Evolutionary conservation across 1,140 invertebrate genomes (phyloP), one percentile per base, ranked within the genome.

Genomic region (Sarcophaga bullata): DNA sequence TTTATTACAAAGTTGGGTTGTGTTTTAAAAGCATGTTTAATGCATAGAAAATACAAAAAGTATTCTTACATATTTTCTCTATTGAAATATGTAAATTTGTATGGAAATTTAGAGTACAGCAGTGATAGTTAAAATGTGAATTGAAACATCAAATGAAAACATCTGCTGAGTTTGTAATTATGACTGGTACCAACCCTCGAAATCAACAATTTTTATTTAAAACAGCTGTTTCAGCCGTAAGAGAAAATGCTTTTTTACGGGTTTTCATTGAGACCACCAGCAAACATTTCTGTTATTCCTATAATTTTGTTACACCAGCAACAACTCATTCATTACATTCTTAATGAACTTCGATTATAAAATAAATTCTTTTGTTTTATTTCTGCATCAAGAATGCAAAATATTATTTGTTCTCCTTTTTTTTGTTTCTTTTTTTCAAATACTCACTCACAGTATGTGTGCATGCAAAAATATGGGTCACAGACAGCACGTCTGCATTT

Each of bases 21-120:
- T 76, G 73, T 76, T 46, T 76, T 15, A 76, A 76, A 76, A 76
- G 48, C 15, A 47, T 76, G 73, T 76, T 17, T 15, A 49, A 76
- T 47, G 62, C n/a, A 5, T 19, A n/a, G 62, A 68, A 68, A 68
- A 68, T 68, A 68, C 19, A 17, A 68, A 68, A 68, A 9, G 17
- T 19, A 19, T 19, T 68, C 62, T 68, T 9, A 37, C 17, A 8
- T 68, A 8, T 68, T 19, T 58, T 58, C 11, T 58, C 11, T 58
- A 11, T 10, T 58, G 25, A 58, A 58, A 58, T 15, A 58, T 58
- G 52, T 6, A 58, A 58, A 58, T 58, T 15, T 58, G 7, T 15
- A 11, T 58, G 10, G 52, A 58, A 58, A 13, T 15, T 37, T 37
- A 37, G 4, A 37, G 25, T 37, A 37, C 25, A 37, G 4, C 25